These are phyloP conservation scores for Spilosoma lubricipeda DNA, from an alignment of 2,888 invertebrate species.

Conservation along the genomic window DNA sequence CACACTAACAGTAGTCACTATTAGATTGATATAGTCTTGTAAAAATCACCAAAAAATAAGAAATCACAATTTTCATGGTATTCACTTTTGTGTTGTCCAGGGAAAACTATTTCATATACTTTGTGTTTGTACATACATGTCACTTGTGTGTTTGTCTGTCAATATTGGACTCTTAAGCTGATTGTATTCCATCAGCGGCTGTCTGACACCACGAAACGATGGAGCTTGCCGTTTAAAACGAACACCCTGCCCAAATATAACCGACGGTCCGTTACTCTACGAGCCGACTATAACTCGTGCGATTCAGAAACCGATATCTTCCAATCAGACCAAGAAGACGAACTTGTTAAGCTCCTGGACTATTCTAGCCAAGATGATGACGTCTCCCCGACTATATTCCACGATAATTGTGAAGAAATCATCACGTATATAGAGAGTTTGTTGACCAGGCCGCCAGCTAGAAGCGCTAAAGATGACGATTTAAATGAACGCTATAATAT, in stretches of 20 bases:
- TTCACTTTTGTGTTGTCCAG: conserved; percentile 24
- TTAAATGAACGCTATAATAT: conserved; percentile 75
- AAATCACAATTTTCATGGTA: neutral
- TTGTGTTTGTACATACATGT: conserved; percentile 38
- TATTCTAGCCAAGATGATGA: conserved; percentile 89
- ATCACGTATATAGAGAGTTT: conserved; percentile 75
- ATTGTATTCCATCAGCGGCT: conserved; percentile 74
- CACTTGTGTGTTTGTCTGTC: conserved; percentile 59
- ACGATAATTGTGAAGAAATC: conserved; percentile 80
- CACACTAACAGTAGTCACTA: neutral
- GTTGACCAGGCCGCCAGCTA: conserved; percentile 62
- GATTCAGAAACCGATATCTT: conserved; percentile 92
- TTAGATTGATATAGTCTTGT: neutral
- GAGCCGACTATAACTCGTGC: conserved; percentile 73
- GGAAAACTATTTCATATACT: conserved; percentile 7
- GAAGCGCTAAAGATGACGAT: conserved; percentile 64
- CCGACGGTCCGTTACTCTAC: conserved; percentile 63
- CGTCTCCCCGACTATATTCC: conserved; percentile 78
- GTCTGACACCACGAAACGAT: conserved; percentile 76
- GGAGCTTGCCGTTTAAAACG: conserved; percentile 79
- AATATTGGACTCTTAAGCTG: conserved; percentile 70
- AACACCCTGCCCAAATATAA: conserved; percentile 66
- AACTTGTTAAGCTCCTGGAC: conserved; percentile 90
- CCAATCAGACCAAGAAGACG: conserved; percentile 93
- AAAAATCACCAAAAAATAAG: neutral